phyloP scores from a whole-genome alignment of 2,888 invertebrate genomes.

The Orthonychiurus folsomi region DNA sequence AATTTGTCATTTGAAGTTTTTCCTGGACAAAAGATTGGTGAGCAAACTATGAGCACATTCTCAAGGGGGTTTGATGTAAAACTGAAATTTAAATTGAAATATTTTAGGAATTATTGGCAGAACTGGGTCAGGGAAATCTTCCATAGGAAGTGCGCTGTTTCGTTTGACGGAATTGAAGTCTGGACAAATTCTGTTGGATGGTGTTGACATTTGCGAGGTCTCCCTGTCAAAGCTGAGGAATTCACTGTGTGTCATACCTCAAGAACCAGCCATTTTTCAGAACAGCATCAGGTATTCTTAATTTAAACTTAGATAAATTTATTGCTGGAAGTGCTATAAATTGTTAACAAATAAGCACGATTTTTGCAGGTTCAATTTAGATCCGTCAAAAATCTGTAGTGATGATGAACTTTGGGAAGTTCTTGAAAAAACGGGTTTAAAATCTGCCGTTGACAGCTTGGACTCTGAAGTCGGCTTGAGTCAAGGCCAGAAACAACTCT shows the following conservation, averaged over 20 bases:
- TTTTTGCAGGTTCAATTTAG: conserved; percentile 47
- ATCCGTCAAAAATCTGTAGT: conserved; percentile 43
- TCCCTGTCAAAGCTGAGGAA: conserved; percentile 49
- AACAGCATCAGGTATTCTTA: conserved; percentile 50
- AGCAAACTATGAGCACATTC: conserved; percentile 39
- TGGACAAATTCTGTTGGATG: conserved; percentile 51
- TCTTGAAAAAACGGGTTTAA: conserved; percentile 47
- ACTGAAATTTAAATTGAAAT: conserved; percentile 2
- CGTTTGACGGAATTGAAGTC: conserved; percentile 51
- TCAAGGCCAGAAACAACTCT: conserved; percentile 54
- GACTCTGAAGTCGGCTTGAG: conserved; percentile 51
- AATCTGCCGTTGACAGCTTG: conserved; percentile 45
- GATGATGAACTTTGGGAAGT: conserved; percentile 46
- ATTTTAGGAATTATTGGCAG: conserved; percentile 47
- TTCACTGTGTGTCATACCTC: conserved; percentile 51
- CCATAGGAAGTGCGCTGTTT: conserved; percentile 52
- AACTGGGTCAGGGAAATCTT: conserved; percentile 52
- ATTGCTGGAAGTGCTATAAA: background rate
- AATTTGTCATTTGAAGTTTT: conserved; percentile 50
- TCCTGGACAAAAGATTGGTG: conserved; percentile 54
- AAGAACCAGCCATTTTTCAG: conserved; percentile 55
- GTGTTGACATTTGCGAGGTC: conserved; percentile 47
- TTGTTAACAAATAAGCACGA: background rate
- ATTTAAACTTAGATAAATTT: background rate
- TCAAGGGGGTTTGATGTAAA: background rate